phyloP scores from a whole-genome alignment of 1,140 invertebrate genomes.

The Drosophila paulistorum region DNA sequence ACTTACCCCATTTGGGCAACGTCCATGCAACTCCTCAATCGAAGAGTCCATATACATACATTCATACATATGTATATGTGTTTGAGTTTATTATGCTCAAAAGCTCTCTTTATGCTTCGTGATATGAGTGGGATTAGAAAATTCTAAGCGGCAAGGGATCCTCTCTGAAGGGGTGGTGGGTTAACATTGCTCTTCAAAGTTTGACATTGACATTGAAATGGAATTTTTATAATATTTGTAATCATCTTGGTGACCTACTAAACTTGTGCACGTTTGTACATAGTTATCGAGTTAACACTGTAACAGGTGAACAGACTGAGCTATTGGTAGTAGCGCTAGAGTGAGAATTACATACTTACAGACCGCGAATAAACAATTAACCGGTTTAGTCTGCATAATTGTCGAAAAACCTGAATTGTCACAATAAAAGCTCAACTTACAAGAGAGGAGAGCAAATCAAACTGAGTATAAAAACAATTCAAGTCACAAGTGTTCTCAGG shows the following conservation, averaged over 20 bases:
- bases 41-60: neutral
- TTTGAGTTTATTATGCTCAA: neutral
- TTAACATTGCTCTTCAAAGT: too few species aligned
- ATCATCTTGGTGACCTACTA: too few species aligned
- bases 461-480: neutral
- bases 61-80: neutral
- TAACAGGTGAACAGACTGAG: neutral
- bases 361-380: constrained; percentile 39
- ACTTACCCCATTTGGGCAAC: too few species aligned
- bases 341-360: constrained; percentile 9
- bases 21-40: neutral
- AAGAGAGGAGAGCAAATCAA: neutral
- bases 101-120: neutral
- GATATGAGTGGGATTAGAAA: neutral
- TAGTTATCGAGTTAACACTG: neutral
- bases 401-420: constrained; percentile 44
- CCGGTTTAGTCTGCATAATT: constrained; percentile 49
- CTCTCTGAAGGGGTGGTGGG: neutral
- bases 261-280: too few species aligned
- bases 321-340: constrained; percentile 1
- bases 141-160: neutral
- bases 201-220: too few species aligned
- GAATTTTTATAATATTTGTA: too few species aligned
- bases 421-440: constrained; percentile 26
- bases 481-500: neutral